Evolutionary conservation across 2,888 invertebrate species (phyloP).

Genomic region (Crepidodera aurea): DNA sequence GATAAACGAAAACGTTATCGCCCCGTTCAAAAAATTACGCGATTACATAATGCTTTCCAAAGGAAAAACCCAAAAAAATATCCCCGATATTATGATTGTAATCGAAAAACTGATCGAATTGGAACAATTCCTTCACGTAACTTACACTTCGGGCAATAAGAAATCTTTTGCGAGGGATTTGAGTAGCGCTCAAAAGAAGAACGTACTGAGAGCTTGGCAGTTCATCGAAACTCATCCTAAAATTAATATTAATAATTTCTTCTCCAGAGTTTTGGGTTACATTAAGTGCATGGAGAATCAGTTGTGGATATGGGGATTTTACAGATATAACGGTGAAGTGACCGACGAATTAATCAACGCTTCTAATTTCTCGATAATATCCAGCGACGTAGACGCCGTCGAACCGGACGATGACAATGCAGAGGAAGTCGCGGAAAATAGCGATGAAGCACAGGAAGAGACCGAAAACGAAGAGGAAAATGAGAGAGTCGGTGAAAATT

Average conservation of each 20-base stretch:
- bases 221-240: conserved; percentile 57
- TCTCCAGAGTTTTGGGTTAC: conserved; percentile 55
- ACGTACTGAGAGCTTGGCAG: conserved; percentile 57
- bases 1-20: conserved; percentile 58
- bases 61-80: conserved; percentile 48
- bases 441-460: conserved; percentile 47
- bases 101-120: conserved; percentile 57
- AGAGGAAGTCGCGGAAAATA: conserved; percentile 33
- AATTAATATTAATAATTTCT: conserved; percentile 58
- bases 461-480: conserved; percentile 44
- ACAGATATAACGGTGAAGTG: conserved; percentile 50
- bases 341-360: conserved; percentile 55
- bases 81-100: conserved; percentile 47
- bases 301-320: conserved; percentile 60
- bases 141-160: conserved; percentile 50
- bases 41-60: conserved; percentile 55
- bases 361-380: conserved; percentile 50
- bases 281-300: conserved; percentile 60
- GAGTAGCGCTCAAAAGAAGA: conserved; percentile 57
- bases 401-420: conserved; percentile 16
- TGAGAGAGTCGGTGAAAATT: conserved; percentile 45
- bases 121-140: conserved; percentile 52
- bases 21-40: conserved; percentile 57
- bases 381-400: conserved; percentile 24
- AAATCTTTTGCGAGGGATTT: conserved; percentile 55